Percentiles rank a stretch among this genome's conserved stretches.
phyloP scores from a whole-genome alignment of 2,113 vertebrate species.

The Lynx canadensis region DNA sequence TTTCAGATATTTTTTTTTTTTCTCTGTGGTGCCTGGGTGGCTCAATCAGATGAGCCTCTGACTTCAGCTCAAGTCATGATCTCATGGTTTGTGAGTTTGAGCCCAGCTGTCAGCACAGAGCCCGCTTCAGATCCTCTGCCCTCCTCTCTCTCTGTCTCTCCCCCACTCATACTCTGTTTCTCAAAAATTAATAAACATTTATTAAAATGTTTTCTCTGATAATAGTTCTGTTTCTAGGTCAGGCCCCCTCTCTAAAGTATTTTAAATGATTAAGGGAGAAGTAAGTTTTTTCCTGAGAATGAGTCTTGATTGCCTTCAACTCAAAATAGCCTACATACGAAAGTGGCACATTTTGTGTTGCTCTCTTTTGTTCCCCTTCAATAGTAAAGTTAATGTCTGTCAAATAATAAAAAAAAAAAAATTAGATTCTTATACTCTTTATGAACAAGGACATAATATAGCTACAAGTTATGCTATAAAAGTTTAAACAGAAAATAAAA shows the following conservation, averaged over 20 bases:
- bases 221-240: not conserved
- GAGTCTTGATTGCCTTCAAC: not conserved
- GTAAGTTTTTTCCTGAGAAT: not conserved
- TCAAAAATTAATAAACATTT: no score
- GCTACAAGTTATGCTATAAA: not conserved
- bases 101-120: no score
- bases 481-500: constrained; percentile 1
- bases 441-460: not conserved
- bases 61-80: no score
- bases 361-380: not conserved
- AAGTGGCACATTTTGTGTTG: not conserved
- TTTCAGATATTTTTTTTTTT: not conserved
- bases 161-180: no score
- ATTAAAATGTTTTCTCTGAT: not conserved
- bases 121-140: no score
- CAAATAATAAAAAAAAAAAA: not conserved
- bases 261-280: not conserved
- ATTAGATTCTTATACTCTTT: not conserved
- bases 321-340: not conserved
- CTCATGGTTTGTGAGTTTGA: no score
- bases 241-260: not conserved
- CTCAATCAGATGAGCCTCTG: no score
- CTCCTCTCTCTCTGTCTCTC: no score
- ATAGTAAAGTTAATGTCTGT: not conserved
- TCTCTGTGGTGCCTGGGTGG: no score